Evolutionary conservation across 1,140 invertebrate species (phyloP), one percentile per base, ranked within the genome.

Genomic region (Drosophila athabasca): DNA sequence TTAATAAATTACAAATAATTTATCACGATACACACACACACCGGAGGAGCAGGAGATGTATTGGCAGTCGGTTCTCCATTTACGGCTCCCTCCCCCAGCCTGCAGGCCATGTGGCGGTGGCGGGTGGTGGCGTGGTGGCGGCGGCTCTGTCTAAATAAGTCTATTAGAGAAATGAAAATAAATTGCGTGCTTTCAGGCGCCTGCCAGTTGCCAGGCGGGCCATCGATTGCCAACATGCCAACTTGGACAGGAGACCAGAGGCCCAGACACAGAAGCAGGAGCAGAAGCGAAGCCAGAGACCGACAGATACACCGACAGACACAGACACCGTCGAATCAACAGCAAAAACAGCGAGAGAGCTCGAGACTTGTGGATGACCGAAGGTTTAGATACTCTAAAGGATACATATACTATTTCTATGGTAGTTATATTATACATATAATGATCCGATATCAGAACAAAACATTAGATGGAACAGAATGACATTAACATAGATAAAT

Each of bases 101-200:
- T 35, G 41, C 24, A 15, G 52, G 52, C 8, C 55, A 19, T 54
- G 35, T 13, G 35, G 35, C 11, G 11, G 24, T 24, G 22, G 22
- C 2, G 22, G 22, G 22, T 24, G 22, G 24, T 24, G 24, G 24
- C 13, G 11, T 6, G 6, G 29, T 7, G 3, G 46, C 51, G 24
- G 45, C 55, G 72, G 44, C 22, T 49, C 65, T 62, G 72, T 55
- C 83, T 88, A 84, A 84, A 88, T 88, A 88, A 88, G 84, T 88
- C 83, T 88, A 88, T 88, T 88, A 88, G 79, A 89, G 76, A 77
- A 88, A 88, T 88, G 83, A 89, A 88, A 88, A 88, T 84, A 89
- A 83, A 88, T 88, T 88, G 84, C 84, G 84, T 89, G 83, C 84
- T 89, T 84, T 78, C 78, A 78, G 78, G 49, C 59, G 65, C 41